Evolutionary conservation across 2,888 invertebrate genomes (phyloP), one percentile per base, ranked within the genome.

Genomic region (Sphecodes monilicornis): DNA sequence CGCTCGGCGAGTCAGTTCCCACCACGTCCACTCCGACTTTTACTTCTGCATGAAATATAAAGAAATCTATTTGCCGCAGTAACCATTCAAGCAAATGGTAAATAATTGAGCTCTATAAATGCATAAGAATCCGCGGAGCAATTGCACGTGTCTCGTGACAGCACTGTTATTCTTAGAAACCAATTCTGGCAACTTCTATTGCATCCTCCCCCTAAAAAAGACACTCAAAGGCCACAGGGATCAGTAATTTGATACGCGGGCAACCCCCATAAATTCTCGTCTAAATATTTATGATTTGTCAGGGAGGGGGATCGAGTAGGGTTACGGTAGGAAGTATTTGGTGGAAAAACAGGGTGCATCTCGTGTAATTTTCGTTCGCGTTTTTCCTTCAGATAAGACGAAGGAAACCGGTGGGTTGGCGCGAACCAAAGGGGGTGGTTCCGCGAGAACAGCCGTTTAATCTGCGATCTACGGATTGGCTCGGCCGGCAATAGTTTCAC

Each of bases 401-500:
- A 41, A 73, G 36, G 78, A 76, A 26, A 69, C 16, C 16, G 22
- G 32, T 11, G 64, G 76, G 74, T 54, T 54, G 54, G 54, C 54
- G 54, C n/a, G 54, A 54, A 54, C 54, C 54, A 11, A n/a, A 54
- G n/a, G 78, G 77, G 74, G 82, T 46, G 75, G 77, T 68, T 66
- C 76, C 82, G 85, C 85, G 89, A 26, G 54, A 86, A 90, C 84
- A 82, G 77, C 88, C 85, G 87, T 89, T 90, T 90, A 91, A 91
- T 91, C 90, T 88, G 87, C 84, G 90, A 91, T 91, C 91, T 91
- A 86, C 82, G 86, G 89, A 91, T 93, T 91, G 90, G 88, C 89
- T 89, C 88, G 90, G 86, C 91, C 90, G 87, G 90, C 92, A 91
- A 94, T 94, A 93, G 93, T 93, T 94, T 93, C 91, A 91, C 93